phyloP scores from a whole-genome alignment of 2,797 vertebrate genomes.

The Paguma larvata region DNA sequence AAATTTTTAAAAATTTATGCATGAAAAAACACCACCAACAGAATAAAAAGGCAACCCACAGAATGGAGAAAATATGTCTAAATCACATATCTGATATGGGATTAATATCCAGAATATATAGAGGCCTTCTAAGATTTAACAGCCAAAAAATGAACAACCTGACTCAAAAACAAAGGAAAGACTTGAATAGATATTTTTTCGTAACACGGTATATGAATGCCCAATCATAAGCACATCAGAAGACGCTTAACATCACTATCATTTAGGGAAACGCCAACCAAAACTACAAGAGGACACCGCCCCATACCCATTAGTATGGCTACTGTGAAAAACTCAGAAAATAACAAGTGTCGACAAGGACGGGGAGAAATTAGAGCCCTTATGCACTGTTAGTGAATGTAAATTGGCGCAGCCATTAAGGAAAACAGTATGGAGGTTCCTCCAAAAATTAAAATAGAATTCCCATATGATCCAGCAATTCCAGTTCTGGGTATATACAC shows the following conservation, averaged over 20 bases:
- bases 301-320: not conserved
- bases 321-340: not conserved
- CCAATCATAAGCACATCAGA: not conserved
- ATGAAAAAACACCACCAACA: not conserved
- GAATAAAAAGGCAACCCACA: not conserved
- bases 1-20: not conserved
- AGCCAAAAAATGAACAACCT: not conserved
- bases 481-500: not conserved
- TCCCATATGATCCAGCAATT: not conserved
- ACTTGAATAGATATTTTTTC: not conserved
- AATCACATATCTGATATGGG: not conserved
- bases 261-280: not conserved
- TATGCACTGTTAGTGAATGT: not conserved
- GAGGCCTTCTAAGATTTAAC: not conserved
- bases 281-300: not conserved
- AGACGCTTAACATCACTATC: not conserved
- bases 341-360: not conserved
- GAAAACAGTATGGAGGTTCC: not conserved
- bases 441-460: slow-evolving; percentile 13
- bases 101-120: not conserved
- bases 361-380: not conserved
- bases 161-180: not conserved
- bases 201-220: not conserved
- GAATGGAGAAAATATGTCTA: not conserved
- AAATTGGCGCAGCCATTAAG: not conserved